phyloP scores from a whole-genome alignment of 2,797 vertebrate species.

The Gobionotothen gibberifrons region DNA sequence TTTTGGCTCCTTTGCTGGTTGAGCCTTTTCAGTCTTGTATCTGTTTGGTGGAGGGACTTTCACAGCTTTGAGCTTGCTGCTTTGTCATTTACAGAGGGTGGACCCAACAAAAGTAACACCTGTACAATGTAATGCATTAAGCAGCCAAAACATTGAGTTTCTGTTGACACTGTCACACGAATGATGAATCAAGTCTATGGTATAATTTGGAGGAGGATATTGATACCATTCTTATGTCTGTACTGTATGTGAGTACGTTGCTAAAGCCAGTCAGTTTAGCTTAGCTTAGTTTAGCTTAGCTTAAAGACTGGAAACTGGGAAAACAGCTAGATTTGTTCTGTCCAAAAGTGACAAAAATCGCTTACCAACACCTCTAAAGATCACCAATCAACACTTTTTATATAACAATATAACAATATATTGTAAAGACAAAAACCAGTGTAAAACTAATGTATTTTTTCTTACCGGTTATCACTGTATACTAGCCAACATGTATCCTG shows the following conservation, averaged over 20 bases:
- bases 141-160: not conserved
- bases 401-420: too few relatives aligned
- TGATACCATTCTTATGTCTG: not conserved
- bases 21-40: conserved; percentile 30
- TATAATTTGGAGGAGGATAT: not conserved
- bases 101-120: conserved; percentile 39
- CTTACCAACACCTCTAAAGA: not conserved
- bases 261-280: too few relatives aligned
- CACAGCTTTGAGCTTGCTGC: conserved; percentile 46
- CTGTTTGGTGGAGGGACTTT: conserved; percentile 64
- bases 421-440: not conserved
- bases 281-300: too few relatives aligned
- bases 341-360: not conserved
- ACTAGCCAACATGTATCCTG: not conserved
- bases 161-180: not conserved
- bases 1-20: conserved; percentile 34
- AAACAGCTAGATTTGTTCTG: not conserved
- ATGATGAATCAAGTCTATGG: conserved; percentile 1
- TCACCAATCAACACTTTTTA: not conserved
- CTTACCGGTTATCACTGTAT: not conserved
- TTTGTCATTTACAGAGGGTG: conserved; percentile 21
- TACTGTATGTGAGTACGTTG: too few relatives aligned
- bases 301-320: too few relatives aligned
- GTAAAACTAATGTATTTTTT: not conserved
- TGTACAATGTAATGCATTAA: conserved; percentile 12